Conservation (phyloP, 2,797 vertebrate species). For the Neopelma chrysocephalum region DNA sequence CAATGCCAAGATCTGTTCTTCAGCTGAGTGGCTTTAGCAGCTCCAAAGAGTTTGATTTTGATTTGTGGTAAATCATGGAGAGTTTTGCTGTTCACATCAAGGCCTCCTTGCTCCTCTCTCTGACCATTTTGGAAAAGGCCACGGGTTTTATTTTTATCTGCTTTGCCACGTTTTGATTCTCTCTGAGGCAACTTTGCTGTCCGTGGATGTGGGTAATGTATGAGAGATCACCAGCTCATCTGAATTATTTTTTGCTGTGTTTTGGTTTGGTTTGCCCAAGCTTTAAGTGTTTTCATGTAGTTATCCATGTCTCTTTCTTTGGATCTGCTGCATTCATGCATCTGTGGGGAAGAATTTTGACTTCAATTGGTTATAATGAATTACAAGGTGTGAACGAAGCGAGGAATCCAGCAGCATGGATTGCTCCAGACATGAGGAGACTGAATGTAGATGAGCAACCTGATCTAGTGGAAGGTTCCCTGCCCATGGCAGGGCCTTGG, state of each 20-base stretch:
- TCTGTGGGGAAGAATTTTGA: not conserved
- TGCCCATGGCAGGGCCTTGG: not conserved
- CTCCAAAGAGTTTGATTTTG: not conserved
- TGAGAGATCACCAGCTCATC: not conserved
- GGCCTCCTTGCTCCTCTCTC: not conserved
- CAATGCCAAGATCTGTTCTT: conserved; percentile 18
- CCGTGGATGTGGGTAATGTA: not conserved
- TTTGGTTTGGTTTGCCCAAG: not conserved
- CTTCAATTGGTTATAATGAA: not conserved
- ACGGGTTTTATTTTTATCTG: not conserved
- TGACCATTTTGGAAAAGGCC: not conserved
- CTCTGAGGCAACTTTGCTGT: not conserved
- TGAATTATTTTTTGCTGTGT: not conserved
- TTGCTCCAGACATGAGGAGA: not conserved
- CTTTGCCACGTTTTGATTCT: not conserved
- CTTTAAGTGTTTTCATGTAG: not conserved
- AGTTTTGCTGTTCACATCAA: not conserved
- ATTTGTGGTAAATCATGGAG: not conserved
- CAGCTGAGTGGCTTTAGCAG: not conserved
- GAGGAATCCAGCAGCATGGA: not conserved
- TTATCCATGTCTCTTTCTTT: conserved; percentile 18
- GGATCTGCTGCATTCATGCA: conserved; percentile 40
- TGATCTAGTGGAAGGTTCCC: not conserved
- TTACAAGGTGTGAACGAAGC: not conserved
- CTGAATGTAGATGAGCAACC: not conserved